Base-by-base conservation (phyloP, 53 echinoderm and acorn worm genomes). In the Crossaster papposus region DNA sequence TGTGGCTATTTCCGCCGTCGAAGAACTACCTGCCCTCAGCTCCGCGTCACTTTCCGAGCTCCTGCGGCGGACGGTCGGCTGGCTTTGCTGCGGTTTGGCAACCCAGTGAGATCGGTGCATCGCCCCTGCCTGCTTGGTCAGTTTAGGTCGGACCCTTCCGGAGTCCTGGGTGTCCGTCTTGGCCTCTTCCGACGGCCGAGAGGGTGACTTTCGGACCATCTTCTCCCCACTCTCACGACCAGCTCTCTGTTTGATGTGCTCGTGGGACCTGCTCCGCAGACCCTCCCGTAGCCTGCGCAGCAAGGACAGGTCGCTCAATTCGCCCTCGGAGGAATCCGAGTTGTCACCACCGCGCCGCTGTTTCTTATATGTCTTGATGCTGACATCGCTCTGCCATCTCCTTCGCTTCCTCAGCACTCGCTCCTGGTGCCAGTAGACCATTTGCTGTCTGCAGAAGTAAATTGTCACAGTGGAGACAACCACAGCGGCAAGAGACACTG, bases 81-180 rank as follows among this genome's bases (percentile, higher is more conserved):
- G 65, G 79, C 84, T 91, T 50, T 91, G 83, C 53, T 91, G 91
- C 35, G 96, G 94, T 82, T 96, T 96, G 65, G 96, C 96, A 8
- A 96, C 94, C 96, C 96, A 96, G 82, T 96, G 96, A 15, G 96
- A 96, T 51, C 96, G 91, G 85, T 96, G 96, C 96, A 96, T 95
- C 70, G 93, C 93, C 34, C 91, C 95, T 55, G 89, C 91, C 82
- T 93, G 95, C 78, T 82, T 89, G 62, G 90, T 91, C 36, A 95
- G 83, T 89, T 93, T 93, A 15, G 93, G 91, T 33, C 93, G 93
- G 88, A 91, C 89, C 14, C 70, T 91, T 5, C 80, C 80, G 8
- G 58, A 55, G 76, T 71, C 88, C 30, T 29, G 34, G 12, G 54
- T 51, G 26, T 72, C 81, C 53, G 33, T 88, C 34, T 53, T 85